These are phyloP conservation scores for Drosophila kanapiae DNA, from an alignment of 1,140 invertebrate genomes.

Conservation along the genomic window DNA sequence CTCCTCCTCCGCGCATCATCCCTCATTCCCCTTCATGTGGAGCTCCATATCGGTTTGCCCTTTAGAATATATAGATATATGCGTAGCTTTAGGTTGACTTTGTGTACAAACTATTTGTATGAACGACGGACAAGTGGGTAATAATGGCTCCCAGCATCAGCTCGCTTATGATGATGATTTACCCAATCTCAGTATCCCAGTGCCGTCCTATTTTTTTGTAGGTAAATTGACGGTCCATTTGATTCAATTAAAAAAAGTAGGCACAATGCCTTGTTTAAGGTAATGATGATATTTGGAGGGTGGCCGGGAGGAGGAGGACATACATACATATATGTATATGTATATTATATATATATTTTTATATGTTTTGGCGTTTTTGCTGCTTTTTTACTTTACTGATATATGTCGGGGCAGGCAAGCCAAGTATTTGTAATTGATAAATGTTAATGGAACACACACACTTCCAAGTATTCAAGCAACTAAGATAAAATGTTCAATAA, in stretches of 20 bases:
- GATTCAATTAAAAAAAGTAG: slow-evolving; percentile 59
- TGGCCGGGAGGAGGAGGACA: slow-evolving; percentile 13
- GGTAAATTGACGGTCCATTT: slow-evolving; percentile 59
- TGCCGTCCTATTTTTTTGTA: slow-evolving; percentile 76
- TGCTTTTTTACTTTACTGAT: slow-evolving; percentile 70
- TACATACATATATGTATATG: slow-evolving; percentile 50
- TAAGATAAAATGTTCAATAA: slow-evolving; percentile 74
- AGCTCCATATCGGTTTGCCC: slow-evolving; percentile 70
- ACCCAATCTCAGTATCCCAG: slow-evolving; percentile 59
- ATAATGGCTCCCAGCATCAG: slow-evolving; percentile 28
- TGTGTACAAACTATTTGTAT: slow-evolving; percentile 82
- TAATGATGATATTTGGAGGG: not conserved
- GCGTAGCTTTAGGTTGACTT: slow-evolving; percentile 63
- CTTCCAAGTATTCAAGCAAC: slow-evolving; percentile 74
- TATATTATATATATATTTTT: slow-evolving; percentile 71
- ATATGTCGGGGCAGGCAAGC: slow-evolving; percentile 33
- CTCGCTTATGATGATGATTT: slow-evolving; percentile 53
- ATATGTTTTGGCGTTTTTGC: slow-evolving; percentile 81
- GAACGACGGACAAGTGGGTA: slow-evolving; percentile 47
- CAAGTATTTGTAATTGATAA: slow-evolving; percentile 60
- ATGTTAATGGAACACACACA: slow-evolving; percentile 45
- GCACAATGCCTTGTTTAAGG: slow-evolving; percentile 20
- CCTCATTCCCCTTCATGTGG: slow-evolving; percentile 28
- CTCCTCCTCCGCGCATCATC: not conserved
- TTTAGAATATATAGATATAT: slow-evolving; percentile 47